These are phyloP conservation scores for Spinibarbus caldwelli DNA, from an alignment of 2,797 vertebrate genomes.

Conservation along the genomic window DNA sequence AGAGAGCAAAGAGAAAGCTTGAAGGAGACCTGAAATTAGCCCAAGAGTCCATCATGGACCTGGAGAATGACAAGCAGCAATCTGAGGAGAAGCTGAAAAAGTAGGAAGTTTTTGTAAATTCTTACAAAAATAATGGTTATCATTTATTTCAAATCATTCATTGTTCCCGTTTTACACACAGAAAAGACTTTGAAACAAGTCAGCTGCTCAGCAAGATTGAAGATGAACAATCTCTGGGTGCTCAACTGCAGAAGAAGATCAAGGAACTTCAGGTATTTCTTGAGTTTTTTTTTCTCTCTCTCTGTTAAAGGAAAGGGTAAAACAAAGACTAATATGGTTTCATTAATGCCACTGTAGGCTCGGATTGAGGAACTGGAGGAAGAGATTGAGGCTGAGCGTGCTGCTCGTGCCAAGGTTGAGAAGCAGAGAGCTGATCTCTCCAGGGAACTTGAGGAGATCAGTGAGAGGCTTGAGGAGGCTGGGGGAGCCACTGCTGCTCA, in stretches of 20 bases:
- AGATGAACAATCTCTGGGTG: constrained; percentile 83
- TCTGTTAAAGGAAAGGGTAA: too few relatives aligned
- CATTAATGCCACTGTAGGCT: constrained; percentile 70
- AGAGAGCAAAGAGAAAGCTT: constrained; percentile 86
- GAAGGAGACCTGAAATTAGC: constrained; percentile 87
- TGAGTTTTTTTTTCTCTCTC: too few relatives aligned
- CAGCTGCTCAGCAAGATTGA: constrained; percentile 86
- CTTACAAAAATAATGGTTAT: neutral
- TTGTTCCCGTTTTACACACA: constrained; percentile 55
- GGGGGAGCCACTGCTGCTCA: constrained; percentile 83
- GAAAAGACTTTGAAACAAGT: constrained; percentile 89
- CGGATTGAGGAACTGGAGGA: constrained; percentile 88
- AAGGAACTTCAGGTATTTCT: constrained; percentile 86
- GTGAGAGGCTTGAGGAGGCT: constrained; percentile 85
- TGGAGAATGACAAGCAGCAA: constrained; percentile 87
- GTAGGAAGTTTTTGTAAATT: constrained; percentile 65
- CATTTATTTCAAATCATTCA: neutral
- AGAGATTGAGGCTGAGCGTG: constrained; percentile 85
- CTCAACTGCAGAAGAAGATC: constrained; percentile 90
- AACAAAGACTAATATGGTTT: too few relatives aligned
- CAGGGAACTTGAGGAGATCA: constrained; percentile 90
- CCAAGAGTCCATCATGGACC: constrained; percentile 83
- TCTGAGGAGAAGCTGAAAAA: constrained; percentile 87
- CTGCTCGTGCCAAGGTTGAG: constrained; percentile 80
- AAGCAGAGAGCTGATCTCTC: constrained; percentile 84